Evolutionary conservation across 2,888 invertebrate species (phyloP).

Genomic region (Axea sp.): DNA sequence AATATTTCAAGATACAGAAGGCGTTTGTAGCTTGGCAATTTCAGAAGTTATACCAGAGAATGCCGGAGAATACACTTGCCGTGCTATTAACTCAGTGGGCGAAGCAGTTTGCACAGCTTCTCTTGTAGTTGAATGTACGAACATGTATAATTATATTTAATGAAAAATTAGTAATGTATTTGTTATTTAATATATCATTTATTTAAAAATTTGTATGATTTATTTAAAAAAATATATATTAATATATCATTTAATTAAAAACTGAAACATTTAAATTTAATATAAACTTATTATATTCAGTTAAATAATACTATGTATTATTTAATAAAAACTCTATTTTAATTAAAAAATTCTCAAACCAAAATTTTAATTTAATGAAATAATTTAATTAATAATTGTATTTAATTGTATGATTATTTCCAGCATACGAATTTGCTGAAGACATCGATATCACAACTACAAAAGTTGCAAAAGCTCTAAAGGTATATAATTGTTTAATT

Average conservation of each 20-base stretch:
- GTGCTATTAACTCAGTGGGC: conserved; percentile 90
- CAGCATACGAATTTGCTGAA: conserved; percentile 95
- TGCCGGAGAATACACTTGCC: conserved; percentile 91
- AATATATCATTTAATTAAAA: no score
- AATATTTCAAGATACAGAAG: conserved; percentile 87
- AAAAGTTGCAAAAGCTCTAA: conserved; percentile 80
- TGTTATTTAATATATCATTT: neutral
- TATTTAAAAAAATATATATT: no score
- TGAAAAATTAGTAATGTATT: neutral
- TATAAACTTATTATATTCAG: no score
- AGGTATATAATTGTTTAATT: no score
- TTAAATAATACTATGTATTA: no score
- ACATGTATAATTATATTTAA: no score
- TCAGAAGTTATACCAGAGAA: conserved; percentile 95
- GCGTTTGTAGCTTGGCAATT: conserved; percentile 89
- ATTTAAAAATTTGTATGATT: no score
- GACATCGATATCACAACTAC: conserved; percentile 89
- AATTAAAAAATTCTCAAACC: no score
- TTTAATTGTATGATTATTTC: conserved; percentile 67
- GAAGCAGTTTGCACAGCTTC: conserved; percentile 88
- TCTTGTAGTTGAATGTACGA: conserved; percentile 90
- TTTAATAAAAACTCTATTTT: no score
- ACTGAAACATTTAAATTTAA: no score
- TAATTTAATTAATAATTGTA: no score
- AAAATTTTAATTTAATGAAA: no score